Percentiles rank a stretch among this genome's conserved stretches.
Conservation (phyloP, 2,113 vertebrate genomes). For the Takifugu bimaculatus region DNA sequence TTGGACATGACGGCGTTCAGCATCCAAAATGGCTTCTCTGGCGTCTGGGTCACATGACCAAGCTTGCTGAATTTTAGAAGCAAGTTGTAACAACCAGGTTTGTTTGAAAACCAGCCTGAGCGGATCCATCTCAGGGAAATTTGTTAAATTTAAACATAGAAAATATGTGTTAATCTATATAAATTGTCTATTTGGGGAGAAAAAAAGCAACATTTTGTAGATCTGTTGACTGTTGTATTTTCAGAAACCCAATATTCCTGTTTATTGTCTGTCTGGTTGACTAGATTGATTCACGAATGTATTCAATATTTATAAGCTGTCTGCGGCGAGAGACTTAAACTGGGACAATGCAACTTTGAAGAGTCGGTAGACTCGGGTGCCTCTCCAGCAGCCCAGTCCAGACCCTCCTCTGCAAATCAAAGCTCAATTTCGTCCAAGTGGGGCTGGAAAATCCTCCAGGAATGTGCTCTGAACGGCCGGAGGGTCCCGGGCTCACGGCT, state of each 20-base stretch:
- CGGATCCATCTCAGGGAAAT: slow-evolving; percentile 45
- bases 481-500: slow-evolving; percentile 17
- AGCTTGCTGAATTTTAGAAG: slow-evolving; percentile 24
- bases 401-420: neutral
- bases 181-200: slow-evolving; percentile 4
- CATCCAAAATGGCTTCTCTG: neutral
- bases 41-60: neutral
- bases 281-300: slow-evolving; percentile 39
- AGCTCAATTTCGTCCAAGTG: slow-evolving; percentile 1
- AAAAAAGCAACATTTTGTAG: neutral
- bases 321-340: slow-evolving; percentile 23
- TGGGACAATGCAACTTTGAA: slow-evolving; percentile 13
- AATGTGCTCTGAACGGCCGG: slow-evolving; percentile 35
- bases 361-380: slow-evolving; percentile 10
- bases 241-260: slow-evolving; percentile 2
- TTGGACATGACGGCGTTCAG: too few relatives aligned
- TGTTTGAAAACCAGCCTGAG: slow-evolving; percentile 39
- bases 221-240: slow-evolving; percentile 4
- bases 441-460: slow-evolving; percentile 32
- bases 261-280: slow-evolving; percentile 8
- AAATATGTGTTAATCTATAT: slow-evolving; percentile 3
- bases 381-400: neutral
- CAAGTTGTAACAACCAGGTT: slow-evolving; percentile 11
- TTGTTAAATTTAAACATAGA: neutral
- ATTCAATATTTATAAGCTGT: slow-evolving; percentile 46